These are phyloP conservation scores for Chrysina gloriosa DNA, from an alignment of 2,888 invertebrate genomes.

Conservation along the genomic window DNA sequence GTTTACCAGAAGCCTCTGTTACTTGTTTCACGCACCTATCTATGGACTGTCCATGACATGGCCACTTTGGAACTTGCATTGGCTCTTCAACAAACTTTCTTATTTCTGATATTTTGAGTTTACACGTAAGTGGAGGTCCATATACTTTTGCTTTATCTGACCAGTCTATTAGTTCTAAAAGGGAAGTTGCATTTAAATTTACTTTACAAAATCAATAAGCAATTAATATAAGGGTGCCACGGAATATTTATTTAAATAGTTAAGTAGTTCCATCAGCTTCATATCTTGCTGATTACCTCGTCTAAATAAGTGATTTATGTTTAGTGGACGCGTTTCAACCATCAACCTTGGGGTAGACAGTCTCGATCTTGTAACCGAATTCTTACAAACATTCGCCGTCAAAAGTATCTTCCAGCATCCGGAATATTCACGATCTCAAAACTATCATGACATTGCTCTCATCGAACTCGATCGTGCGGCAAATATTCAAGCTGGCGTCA, in stretches of 20 bases:
- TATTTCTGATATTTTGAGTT: too few relatives aligned
- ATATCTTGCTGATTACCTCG: neutral
- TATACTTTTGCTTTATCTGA: too few relatives aligned
- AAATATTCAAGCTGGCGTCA: constrained; percentile 58
- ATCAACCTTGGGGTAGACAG: constrained; percentile 61
- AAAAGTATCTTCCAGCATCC: constrained; percentile 61
- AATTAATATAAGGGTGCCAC: neutral
- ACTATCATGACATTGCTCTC: constrained; percentile 68
- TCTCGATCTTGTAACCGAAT: constrained; percentile 34
- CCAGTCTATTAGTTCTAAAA: too few relatives aligned
- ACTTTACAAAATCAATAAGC: neutral
- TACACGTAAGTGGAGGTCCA: too few relatives aligned
- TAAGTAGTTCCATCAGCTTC: neutral
- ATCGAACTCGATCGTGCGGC: constrained; percentile 62
- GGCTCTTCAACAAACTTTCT: too few relatives aligned
- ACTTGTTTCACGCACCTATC: too few relatives aligned
- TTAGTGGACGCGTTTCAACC: constrained; percentile 24
- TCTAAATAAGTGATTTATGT: neutral
- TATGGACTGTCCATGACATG: too few relatives aligned
- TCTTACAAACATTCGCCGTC: constrained; percentile 57
- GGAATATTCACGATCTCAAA: constrained; percentile 58
- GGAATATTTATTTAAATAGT: neutral
- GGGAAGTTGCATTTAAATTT: too few relatives aligned
- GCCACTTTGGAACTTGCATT: too few relatives aligned
- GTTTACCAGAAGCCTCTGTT: too few relatives aligned